Evolutionary conservation across 1,140 invertebrate genomes (phyloP), one percentile per base, ranked within the genome.

Genomic region (Dendrolimus punctatus): DNA sequence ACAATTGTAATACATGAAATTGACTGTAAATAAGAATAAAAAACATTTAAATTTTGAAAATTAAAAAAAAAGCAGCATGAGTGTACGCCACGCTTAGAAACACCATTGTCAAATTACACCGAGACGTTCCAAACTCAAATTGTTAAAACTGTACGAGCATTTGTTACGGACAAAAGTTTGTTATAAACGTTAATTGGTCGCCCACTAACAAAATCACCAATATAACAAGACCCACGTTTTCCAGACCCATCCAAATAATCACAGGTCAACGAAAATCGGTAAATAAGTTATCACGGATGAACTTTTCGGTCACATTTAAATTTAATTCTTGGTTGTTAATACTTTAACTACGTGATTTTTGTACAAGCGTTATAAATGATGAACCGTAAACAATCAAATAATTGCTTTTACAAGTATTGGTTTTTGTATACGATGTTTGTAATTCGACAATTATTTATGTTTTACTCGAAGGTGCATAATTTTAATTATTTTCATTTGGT

Each of bases 61-160:
- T 52, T 54, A 45, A 23, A 53, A 53, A 55, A 59, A 50, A 39
- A 45, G n/a, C 44, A 49, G 5, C 8, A 23, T 8, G 45, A 60
- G 57, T 73, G 69, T 80, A 62, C 49, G 64, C 63, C 46, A 49
- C 50, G 56, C 71, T 56, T 76, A 65, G 72, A 55, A 51, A 57
- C 46, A 10, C 49, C 62, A 59, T 70, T 70, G 68, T 74, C 74
- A 76, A 85, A 80, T 81, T 81, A 80, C 68, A 68, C 48, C 41
- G 64, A 23, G 23, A 71, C 68, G 73, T 76, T 73, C 66, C 59
- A 79, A 72, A 76, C 71, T 79, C 66, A 80, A 85, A 85, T 85
- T 81, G 80, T 85, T 85, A 80, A 83, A 85, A 85, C 80, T 85
- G 78, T 85, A 83, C 72, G 81, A 85, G 66, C 67, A 85, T 85